phyloP scores from a whole-genome alignment of 2,888 invertebrate species.

The Synergus laeviventris region DNA sequence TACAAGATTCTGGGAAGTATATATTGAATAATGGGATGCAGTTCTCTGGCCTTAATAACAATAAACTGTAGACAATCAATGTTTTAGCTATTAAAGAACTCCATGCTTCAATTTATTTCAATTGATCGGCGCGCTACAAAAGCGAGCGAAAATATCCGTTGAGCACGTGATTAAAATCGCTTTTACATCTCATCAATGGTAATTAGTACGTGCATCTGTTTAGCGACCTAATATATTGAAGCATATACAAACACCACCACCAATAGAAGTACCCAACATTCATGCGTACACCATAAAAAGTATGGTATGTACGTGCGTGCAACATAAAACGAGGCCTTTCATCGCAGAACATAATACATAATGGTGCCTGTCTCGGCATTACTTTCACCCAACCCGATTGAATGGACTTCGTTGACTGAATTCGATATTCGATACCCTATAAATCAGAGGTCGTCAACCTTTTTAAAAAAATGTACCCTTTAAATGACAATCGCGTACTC shows the following conservation, averaged over 20 bases:
- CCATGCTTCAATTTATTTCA: slow-evolving; percentile 32
- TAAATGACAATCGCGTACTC: no score
- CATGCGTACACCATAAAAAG: slow-evolving; percentile 21
- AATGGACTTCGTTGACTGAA: slow-evolving; percentile 38
- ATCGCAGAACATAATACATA: slow-evolving; percentile 30
- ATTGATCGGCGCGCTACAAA: slow-evolving; percentile 22
- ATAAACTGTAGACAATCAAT: slow-evolving; percentile 10
- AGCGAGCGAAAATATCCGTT: slow-evolving; percentile 23
- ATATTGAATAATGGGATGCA: slow-evolving; percentile 23
- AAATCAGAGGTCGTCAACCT: neutral
- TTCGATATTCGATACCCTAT: slow-evolving; percentile 33
- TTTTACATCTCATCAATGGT: slow-evolving; percentile 33
- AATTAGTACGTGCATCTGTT: slow-evolving; percentile 39
- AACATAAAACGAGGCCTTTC: slow-evolving; percentile 38
- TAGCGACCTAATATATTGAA: neutral
- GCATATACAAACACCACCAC: slow-evolving; percentile 6
- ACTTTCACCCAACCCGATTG: slow-evolving; percentile 29
- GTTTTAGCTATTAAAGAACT: slow-evolving; percentile 12
- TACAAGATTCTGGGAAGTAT: neutral
- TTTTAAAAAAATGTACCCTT: no score
- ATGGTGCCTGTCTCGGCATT: slow-evolving; percentile 34
- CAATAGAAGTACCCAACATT: neutral
- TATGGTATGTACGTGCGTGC: slow-evolving; percentile 35
- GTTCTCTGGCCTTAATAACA: slow-evolving; percentile 21
- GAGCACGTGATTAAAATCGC: slow-evolving; percentile 37